Evolutionary conservation across 2,113 vertebrate species (phyloP), one percentile per base, ranked within the genome.

Genomic region (Tachuris rubrigastra): DNA sequence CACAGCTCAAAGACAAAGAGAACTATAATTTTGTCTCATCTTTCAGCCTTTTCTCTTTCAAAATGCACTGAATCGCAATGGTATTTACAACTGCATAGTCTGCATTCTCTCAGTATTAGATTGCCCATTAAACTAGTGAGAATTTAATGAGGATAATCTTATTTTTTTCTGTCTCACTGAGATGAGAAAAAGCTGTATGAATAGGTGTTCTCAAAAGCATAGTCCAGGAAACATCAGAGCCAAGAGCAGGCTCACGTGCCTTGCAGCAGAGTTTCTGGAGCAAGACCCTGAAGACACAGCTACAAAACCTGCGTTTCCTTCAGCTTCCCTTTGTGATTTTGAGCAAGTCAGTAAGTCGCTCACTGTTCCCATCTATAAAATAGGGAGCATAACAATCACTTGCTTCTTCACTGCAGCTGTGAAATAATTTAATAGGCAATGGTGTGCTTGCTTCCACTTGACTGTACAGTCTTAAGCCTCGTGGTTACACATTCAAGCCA

Each of bases 101-200:
- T 88, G 50, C 60, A 30, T 95, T 93, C 49, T 37, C 71, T 73
- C 89, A 15, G 6, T 77, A 82, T 87, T 91, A 93, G 90, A 93
- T 93, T 92, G 67, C 66, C 84, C 59, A 49, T 89, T 89, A 91
- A 96, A 88, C n/a, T 79, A 92, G 79, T 19, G 39, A 87, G 71
- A 68, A 85, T 84, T 93, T 72, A 93, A 90, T 78, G 88, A 96
- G 67, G 67, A 42, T 62, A 49, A 80, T 65, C 85, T 56, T 1
- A 0, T 22, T 78, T 76, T 89, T 93, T 90, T 69, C 55, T 69
- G 0, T 89, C 77, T 95, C 80, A 35, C 67, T 86, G 82, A 89
- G 33, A 66, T 0, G 6, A 90, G 79, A 62, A 62, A n/a, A 78
- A 79, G 20, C 67, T 53, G 5, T 73, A 30, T 90, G 82, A 94